Percentiles rank a stretch among this genome's conserved stretches.
Evolutionary conservation across 2,113 vertebrate species (phyloP).

Genomic region (Pogona vitticeps): DNA sequence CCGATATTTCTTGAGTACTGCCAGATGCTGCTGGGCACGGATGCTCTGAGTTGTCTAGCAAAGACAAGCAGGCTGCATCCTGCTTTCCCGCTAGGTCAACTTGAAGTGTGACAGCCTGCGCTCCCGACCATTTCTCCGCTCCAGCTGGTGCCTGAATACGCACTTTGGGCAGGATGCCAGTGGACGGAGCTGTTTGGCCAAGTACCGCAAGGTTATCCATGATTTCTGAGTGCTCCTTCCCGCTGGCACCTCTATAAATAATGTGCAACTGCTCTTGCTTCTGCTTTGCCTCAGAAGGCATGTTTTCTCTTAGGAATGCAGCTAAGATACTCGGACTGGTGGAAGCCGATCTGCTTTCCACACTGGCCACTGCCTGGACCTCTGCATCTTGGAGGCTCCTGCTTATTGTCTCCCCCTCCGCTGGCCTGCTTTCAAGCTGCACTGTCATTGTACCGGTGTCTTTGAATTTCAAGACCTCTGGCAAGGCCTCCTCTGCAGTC

Average conservation of each 20-base stretch:
- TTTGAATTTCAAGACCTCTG: slow-evolving; percentile 67
- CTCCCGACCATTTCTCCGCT: slow-evolving; percentile 50
- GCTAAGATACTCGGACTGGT: slow-evolving; percentile 91
- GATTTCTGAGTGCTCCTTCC: slow-evolving; percentile 48
- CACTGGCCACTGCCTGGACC: slow-evolving; percentile 88
- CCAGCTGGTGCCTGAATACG: slow-evolving; percentile 49
- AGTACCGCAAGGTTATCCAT: slow-evolving; percentile 13
- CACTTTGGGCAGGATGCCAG: slow-evolving; percentile 20
- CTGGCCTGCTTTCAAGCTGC: slow-evolving; percentile 54
- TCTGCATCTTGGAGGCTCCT: slow-evolving; percentile 82
- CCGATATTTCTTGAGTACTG: slow-evolving; percentile 14
- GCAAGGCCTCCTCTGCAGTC: rapidly evolving
- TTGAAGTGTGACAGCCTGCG: slow-evolving; percentile 7
- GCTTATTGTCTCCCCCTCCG: slow-evolving; percentile 10
- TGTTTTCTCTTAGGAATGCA: slow-evolving; percentile 65
- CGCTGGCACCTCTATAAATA: slow-evolving; percentile 64
- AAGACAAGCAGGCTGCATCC: slow-evolving; percentile 16
- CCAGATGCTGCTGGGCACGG: slow-evolving; percentile 14
- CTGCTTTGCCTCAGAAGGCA: slow-evolving; percentile 59
- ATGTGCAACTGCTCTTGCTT: slow-evolving; percentile 77
- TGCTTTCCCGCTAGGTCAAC: slow-evolving; percentile 54
- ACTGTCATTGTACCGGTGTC: slow-evolving; percentile 87
- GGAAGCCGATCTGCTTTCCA: slow-evolving; percentile 83
- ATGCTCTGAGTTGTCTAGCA: slow-evolving; percentile 14
- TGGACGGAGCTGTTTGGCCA: neutral